These are phyloP conservation scores for Trachops cirrhosus DNA, from an alignment of 2,797 vertebrate genomes.

Conservation along the genomic window DNA sequence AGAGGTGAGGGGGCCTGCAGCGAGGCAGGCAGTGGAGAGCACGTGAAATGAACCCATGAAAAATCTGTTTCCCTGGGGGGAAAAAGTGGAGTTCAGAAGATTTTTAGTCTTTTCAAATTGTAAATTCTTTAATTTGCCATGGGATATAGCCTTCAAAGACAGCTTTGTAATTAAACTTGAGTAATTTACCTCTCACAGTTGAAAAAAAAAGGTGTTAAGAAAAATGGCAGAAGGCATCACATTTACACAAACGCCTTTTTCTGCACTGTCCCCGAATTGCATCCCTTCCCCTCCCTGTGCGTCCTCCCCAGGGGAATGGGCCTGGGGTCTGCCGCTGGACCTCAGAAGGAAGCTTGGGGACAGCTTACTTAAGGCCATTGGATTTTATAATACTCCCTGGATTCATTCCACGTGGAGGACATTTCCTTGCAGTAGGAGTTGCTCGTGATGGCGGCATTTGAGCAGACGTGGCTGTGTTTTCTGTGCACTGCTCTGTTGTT, in stretches of 20 bases:
- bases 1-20: background rate
- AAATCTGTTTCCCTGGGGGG: background rate
- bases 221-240: background rate
- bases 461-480: background rate
- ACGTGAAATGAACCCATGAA: background rate
- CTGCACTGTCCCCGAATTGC: background rate
- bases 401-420: fast-evolving
- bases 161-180: background rate
- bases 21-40: background rate
- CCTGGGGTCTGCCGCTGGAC: background rate
- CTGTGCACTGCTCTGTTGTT: background rate
- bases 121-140: background rate
- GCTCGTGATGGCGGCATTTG: fast-evolving
- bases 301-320: background rate
- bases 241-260: background rate
- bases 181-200: background rate
- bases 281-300: background rate
- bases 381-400: fast-evolving
- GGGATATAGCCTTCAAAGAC: background rate
- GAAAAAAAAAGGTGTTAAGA: background rate
- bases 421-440: background rate
- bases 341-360: background rate
- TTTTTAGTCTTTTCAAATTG: background rate
- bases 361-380: too few species aligned
- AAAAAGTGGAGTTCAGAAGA: background rate